Evolutionary conservation across 2,888 invertebrate species (phyloP).

Genomic region (Oxystoma pomonae): DNA sequence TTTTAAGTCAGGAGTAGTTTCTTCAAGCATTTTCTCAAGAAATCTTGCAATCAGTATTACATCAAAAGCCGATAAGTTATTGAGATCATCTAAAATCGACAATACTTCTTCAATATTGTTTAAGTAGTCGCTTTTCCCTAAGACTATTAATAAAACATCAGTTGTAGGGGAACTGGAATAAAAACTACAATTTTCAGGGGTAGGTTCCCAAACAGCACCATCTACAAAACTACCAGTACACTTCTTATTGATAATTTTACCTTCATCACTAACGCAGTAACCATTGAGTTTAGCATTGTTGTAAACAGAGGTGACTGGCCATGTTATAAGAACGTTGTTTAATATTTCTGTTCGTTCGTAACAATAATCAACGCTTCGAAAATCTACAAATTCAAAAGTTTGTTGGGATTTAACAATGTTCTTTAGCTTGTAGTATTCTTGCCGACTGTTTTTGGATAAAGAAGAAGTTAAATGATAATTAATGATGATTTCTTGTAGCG

Average conservation of each 20-base stretch:
- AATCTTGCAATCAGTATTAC: conserved; percentile 24
- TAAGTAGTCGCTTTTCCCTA: background rate
- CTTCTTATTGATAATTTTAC: conserved; percentile 53
- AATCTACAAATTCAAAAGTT: conserved; percentile 21
- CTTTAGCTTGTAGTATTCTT: conserved; percentile 14
- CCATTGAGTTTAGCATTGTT: conserved; percentile 22
- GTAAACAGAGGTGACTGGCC: conserved; percentile 25
- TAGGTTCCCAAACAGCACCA: conserved; percentile 54
- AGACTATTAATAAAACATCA: background rate
- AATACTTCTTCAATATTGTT: background rate
- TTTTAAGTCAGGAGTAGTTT: conserved; percentile 13
- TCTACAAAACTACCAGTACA: conserved; percentile 55
- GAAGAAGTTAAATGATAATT: conserved; percentile 29
- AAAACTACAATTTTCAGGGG: conserved; percentile 29
- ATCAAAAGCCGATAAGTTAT: conserved; percentile 17
- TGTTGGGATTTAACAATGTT: conserved; percentile 6
- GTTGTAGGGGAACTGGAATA: conserved; percentile 14
- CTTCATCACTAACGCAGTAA: conserved; percentile 53
- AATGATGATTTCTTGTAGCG: conserved; percentile 20
- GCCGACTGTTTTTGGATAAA: conserved; percentile 4
- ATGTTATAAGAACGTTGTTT: conserved; percentile 20
- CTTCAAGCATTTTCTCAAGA: conserved; percentile 13
- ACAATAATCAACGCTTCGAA: conserved; percentile 25
- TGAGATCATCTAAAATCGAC: conserved; percentile 1
- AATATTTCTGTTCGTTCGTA: conserved; percentile 13